Conservation (phyloP, 2,113 vertebrate genomes). For the Stegostoma tigrinum region DNA sequence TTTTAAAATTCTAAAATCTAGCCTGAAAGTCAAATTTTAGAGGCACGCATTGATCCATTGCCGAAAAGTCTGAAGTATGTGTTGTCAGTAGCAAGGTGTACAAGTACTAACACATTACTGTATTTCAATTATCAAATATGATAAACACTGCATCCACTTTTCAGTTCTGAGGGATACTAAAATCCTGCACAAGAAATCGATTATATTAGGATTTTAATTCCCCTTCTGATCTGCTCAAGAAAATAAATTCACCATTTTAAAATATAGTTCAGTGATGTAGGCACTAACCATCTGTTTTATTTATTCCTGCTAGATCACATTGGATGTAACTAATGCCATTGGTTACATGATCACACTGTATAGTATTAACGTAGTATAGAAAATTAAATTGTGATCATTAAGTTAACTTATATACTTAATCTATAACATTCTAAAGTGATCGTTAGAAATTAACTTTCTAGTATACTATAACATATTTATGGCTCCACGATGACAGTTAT, state of each 20-base stretch:
- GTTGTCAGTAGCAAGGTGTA: background rate
- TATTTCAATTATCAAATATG: background rate
- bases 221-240: background rate
- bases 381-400: background rate
- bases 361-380: background rate
- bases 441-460: background rate
- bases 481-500: background rate
- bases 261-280: background rate
- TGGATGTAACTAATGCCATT: background rate
- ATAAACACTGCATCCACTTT: background rate
- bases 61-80: background rate
- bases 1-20: background rate
- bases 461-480: background rate
- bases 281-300: background rate
- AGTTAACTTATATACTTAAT: background rate
- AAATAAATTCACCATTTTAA: background rate
- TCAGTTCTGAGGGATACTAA: background rate
- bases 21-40: background rate
- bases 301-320: background rate
- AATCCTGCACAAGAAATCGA: background rate
- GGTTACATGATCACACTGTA: background rate
- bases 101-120: background rate
- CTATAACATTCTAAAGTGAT: background rate
- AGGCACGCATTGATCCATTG: background rate
- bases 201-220: background rate